Base-by-base conservation (phyloP, 1,140 invertebrate genomes). In the Drosophila tani region DNA sequence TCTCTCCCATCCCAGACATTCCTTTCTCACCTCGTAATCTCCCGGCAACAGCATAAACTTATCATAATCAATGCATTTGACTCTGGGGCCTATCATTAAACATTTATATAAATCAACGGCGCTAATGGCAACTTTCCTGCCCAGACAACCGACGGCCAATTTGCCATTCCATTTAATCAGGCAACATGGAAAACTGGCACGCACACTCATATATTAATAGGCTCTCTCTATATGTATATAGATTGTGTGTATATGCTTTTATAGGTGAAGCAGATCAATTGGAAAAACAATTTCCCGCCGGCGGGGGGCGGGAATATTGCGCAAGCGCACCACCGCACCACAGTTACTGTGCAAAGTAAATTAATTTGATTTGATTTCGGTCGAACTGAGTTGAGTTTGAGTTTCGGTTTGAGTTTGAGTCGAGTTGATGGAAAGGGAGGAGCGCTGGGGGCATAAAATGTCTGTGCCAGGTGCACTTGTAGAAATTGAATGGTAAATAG, bases 101-200 rank as follows among this genome's bases (percentile, higher is more conserved):
- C 81, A 63, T 86, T 87, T 82, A 83, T 82, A 86, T 83, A 82
- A 82, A 87, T 82, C 53, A 87, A 76, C 66, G 56, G 70, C 80
- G 80, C 24, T 86, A 87, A 86, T 79, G 58, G 83, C 66, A 79
- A 85, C 65, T 82, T 86, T 73, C 83, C 76, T 83, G 75, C 55
- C 49, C 29, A 40, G 63, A 67, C 75, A 40, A 65, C 51, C 45
- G 43, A 15, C 58, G 29, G 47, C 27, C 80, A 65, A 66, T 85
- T 86, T 82, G 65, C 75, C 74, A 77, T 66, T 82, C 46, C 57
- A 75, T 80, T 83, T 79, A 87, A 87, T 69, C 47, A 56, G 55
- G 46, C 57, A 66, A 46, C 38, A 46, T 69, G 43, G 51, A 38
- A 60, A 80, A 79, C 76, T 80, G 64, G 55, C 78, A 74, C 81